These are phyloP conservation scores for Epicampocera succincta DNA, from an alignment of 2,888 invertebrate genomes.

Conservation along the genomic window DNA sequence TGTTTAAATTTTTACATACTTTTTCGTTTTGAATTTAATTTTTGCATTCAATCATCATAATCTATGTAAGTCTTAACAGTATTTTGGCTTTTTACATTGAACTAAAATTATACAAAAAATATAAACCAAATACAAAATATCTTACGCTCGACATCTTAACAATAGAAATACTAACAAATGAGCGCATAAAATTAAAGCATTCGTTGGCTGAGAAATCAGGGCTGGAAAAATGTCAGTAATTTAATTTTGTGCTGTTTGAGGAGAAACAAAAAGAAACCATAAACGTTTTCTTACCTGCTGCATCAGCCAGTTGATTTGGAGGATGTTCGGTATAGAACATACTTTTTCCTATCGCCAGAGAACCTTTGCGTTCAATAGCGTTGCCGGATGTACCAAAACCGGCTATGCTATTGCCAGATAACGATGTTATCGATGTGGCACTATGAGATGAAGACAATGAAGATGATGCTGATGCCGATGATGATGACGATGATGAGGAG, in stretches of 20 bases:
- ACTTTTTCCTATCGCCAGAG: constrained; percentile 81
- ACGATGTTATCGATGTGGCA: constrained; percentile 73
- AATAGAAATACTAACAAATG: constrained; percentile 67
- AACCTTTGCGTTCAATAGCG: constrained; percentile 78
- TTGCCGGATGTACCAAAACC: constrained; percentile 72
- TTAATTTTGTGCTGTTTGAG: too few species aligned
- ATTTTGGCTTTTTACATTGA: constrained; percentile 61
- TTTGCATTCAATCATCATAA: constrained; percentile 21
- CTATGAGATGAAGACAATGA: constrained; percentile 73
- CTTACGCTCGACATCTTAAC: constrained; percentile 71
- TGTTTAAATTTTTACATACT: constrained; percentile 42
- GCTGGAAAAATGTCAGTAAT: constrained; percentile 54
- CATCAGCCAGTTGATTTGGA: constrained; percentile 80
- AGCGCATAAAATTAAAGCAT: constrained; percentile 61
- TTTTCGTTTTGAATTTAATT: background rate
- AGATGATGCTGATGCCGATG: constrained; percentile 74
- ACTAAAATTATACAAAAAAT: constrained; percentile 23
- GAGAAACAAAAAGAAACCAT: background rate
- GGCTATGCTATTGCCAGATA: constrained; percentile 74
- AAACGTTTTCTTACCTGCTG: constrained; percentile 73
- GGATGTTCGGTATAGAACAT: constrained; percentile 81
- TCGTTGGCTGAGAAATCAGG: constrained; percentile 56
- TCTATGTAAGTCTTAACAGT: constrained; percentile 30
- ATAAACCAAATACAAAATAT: constrained; percentile 23
- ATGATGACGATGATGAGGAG: constrained; percentile 67